These are phyloP conservation scores for Molanna angustata DNA, from an alignment of 2,888 invertebrate genomes.

Conservation along the genomic window DNA sequence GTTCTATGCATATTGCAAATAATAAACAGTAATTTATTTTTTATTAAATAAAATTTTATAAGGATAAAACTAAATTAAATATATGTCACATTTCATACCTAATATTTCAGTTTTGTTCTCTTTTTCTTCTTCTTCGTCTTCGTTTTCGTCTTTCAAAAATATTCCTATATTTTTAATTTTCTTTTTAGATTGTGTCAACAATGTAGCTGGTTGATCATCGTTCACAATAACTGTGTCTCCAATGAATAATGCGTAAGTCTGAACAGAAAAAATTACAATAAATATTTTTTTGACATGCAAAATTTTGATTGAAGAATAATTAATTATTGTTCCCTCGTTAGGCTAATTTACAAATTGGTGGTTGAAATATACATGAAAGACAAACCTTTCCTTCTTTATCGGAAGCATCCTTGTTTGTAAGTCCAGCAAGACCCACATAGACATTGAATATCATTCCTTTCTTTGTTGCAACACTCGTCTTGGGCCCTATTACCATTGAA, in stretches of 20 bases:
- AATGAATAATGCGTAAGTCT: constrained; percentile 85
- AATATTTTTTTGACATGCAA: too few relatives aligned
- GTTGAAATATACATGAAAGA: too few relatives aligned
- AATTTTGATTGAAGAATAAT: too few relatives aligned
- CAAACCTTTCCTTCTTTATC: constrained; percentile 87
- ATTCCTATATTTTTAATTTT: constrained; percentile 94
- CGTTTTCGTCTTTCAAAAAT: constrained; percentile 87
- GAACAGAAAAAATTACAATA: constrained; percentile 17
- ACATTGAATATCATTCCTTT: constrained; percentile 98
- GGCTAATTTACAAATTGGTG: too few relatives aligned
- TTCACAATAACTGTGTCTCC: constrained; percentile 97
- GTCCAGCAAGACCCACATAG: constrained; percentile 85
- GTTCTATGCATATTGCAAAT: too few relatives aligned
- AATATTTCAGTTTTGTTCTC: constrained; percentile 73
- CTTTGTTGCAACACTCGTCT: constrained; percentile 73
- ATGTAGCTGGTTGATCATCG: constrained; percentile 80
- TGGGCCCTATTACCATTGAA: constrained; percentile 87
- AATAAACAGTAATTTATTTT: too few relatives aligned
- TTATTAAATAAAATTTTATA: too few relatives aligned
- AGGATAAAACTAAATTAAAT: too few relatives aligned
- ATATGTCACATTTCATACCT: too few relatives aligned
- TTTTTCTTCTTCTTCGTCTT: constrained; percentile 79
- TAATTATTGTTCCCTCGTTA: too few relatives aligned
- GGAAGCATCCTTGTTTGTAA: constrained; percentile 76
- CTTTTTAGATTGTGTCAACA: constrained; percentile 91